Conservation (phyloP, 2,888 invertebrate species). For the Nemapogon koenigi region DNA sequence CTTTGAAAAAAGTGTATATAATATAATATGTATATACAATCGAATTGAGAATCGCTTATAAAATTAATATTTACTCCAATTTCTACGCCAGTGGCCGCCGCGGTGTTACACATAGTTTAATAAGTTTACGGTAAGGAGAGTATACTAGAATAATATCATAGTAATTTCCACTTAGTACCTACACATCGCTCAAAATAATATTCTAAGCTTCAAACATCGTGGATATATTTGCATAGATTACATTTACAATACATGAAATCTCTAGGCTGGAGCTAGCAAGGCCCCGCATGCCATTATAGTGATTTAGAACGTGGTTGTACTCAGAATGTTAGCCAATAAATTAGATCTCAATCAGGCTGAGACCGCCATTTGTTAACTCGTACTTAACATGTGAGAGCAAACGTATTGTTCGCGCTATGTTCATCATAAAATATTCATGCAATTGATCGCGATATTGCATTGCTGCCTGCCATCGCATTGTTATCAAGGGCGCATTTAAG, state of each 20-base stretch:
- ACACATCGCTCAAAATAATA: no score
- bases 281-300: conserved; percentile 48
- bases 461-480: no score
- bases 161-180: no score
- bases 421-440: conserved; percentile 16
- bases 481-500: no score
- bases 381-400: conserved; percentile 17
- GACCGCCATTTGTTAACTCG: conserved; percentile 47
- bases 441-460: conserved; percentile 14
- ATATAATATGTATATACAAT: no score
- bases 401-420: neutral
- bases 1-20: no score
- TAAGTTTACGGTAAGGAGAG: no score
- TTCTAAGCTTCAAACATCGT: conserved; percentile 4
- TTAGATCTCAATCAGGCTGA: conserved; percentile 57
- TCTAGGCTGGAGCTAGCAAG: conserved; percentile 31
- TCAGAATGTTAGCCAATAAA: conserved; percentile 54
- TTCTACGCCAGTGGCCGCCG: no score
- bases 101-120: no score
- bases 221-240: conserved; percentile 10
- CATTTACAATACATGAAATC: conserved; percentile 34
- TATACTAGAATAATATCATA: no score
- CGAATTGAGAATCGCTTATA: no score
- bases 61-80: no score
- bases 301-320: conserved; percentile 48